Evolutionary conservation across 2,888 invertebrate species (phyloP), one percentile per base, ranked within the genome.

Genomic region (Eristalis pertinax): DNA sequence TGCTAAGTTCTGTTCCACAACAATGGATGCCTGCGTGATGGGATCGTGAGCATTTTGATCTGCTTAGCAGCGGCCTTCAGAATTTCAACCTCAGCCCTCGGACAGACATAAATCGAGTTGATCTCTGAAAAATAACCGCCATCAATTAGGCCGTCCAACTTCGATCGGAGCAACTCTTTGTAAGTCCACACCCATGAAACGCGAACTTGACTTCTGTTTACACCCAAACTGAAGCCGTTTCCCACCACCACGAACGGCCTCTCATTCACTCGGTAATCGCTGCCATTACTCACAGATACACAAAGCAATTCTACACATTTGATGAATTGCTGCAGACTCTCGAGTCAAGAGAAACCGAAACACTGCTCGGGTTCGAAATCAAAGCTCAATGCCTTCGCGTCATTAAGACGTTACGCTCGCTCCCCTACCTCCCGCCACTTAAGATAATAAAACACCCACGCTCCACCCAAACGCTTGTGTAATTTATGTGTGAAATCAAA

Each of bases 401-500:
- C 35, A 70, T 78, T 70, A 75, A 65, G 65, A 65, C n/a, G 64
- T 38, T 29, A 64, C 56, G 26, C 50, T 50, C 38, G n/a, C 35
- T 24, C 22, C 15, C 50, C 60, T 4, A 26, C 26, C 26, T 4
- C 26, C 32, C 32, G 78, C 65, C 78, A 78, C 70, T 72, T 65
- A 70, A 35, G 38, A 38, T 35, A 38, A 70, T 26, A 79, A 79
- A 50, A 32, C 58, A 38, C 63, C 70, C 63, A 26, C 26, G 26
- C 38, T 11, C 38, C 22, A 19, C 15, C 24, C 0, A 64, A 2
- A 56, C 5, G 32, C 68, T 76, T 84, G 56, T 58, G 56, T 86
- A 67, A 83, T 83, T 87, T 87, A 87, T 83, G 86, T 87, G 86
- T 83, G 86, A 87, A 87, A 87, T 87, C 83, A 83, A 87, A 87